Evolutionary conservation across 2,888 invertebrate species (phyloP), one percentile per base, ranked within the genome.

Genomic region (Caenorhabditis plicata): DNA sequence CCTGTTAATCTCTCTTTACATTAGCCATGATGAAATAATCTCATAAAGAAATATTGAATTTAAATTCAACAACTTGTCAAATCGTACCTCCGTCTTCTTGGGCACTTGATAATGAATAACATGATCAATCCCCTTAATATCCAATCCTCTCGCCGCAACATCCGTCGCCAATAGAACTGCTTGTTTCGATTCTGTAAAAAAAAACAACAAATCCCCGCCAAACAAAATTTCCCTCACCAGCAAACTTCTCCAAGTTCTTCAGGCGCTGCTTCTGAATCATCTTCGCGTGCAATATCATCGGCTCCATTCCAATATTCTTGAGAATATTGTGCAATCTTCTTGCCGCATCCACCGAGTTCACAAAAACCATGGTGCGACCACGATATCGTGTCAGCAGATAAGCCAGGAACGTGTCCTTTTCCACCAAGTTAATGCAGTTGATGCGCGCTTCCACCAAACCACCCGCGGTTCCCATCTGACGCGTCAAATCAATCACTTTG

Each of bases 71-170:
- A 42, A 44, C 15, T 19, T 8, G 13, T 27, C 29, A 11, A 31
- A 36, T 61, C 54, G 23, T 72, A 87, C 88, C 85, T 96, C 95
- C 8, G 90, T 90, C 0, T 94, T 94, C 74, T 90, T 87, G 0
- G 95, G 95, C 1, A 95, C 92, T 82, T 90, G 94, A 83, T 94
- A 98, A 82, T 98, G 98, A 62, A 98, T 86, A 2, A 98, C 95
- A 83, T 95, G 92, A 70, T 94, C 88, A 2, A 98, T 89, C 72
- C 88, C 86, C 0, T 92, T 90, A 73, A 98, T 93, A 84, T 98
- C 98, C 38, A 98, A 84, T 0, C 98, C 98, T 52, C 98, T 86
- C 0, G 98, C 94, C 0, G 98, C 96, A 4, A 99, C 95, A 85
- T 98, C 98, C 0, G 94, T 96, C 0, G 87, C 87, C 3, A 96